Percentiles rank a stretch among this genome's conserved stretches.
Evolutionary conservation across 37 sponge, comb jelly and placozoan species (phyloP).

Genomic region (Dysidea cf. avara): DNA sequence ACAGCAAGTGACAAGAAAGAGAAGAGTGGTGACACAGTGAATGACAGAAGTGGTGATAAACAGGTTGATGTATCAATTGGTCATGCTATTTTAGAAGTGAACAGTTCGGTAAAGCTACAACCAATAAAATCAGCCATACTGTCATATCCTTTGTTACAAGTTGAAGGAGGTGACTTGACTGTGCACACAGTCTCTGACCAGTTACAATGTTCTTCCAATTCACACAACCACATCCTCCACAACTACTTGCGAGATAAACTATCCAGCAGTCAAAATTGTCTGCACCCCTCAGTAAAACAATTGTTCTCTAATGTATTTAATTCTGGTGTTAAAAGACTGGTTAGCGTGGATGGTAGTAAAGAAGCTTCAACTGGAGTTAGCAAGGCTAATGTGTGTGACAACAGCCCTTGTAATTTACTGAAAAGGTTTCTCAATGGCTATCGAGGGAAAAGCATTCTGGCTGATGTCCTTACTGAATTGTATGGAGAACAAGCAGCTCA

Average conservation of each 20-base stretch:
- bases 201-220: slow-evolving; percentile 12
- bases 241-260: slow-evolving; percentile 38
- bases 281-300: no score
- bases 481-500: no score
- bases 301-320: no score
- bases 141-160: slow-evolving; percentile 7
- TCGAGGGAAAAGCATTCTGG: no score
- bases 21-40: neutral
- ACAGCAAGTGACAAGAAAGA: neutral
- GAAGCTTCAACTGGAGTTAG: no score
- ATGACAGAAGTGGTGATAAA: neutral
- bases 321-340: no score
- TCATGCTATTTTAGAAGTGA: slow-evolving; percentile 50
- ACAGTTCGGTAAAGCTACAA: slow-evolving; percentile 16
- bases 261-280: no score
- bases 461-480: no score
- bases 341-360: no score
- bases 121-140: slow-evolving; percentile 21
- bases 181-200: slow-evolving; percentile 27
- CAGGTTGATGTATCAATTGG: slow-evolving; percentile 1
- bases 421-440: no score
- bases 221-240: slow-evolving; percentile 28
- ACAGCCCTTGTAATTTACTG: no score
- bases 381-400: no score
- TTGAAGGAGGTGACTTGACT: slow-evolving; percentile 8